Base-by-base conservation (phyloP, 2,888 invertebrate genomes). In the Drosophila percnosoma region DNA sequence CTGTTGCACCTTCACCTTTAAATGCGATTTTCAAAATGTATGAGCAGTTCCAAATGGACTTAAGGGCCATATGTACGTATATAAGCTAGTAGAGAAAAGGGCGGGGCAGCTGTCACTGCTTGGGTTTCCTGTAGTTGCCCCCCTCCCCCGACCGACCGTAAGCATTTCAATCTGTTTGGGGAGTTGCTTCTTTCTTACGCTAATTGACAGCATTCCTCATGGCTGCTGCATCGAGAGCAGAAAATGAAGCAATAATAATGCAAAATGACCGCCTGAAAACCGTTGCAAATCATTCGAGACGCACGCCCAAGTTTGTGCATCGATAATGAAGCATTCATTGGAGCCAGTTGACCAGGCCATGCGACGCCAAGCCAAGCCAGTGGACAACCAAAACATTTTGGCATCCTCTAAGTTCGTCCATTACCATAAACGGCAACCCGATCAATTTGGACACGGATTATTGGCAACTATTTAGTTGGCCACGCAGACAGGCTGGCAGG, bases 341-440 rank as follows among this genome's bases (percentile, higher is more conserved):
- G 38, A 11, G 53, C 54, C 34, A 57, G 38, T 54, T 53, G 52
- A 60, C 48, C 62, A 61, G 36, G 33, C 54, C 15, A 8, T 7
- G 45, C 45, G 6, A 42, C 13, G 42, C 42, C 34, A 54, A 36
- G 13, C 45, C 54, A 36, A 38, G 58, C 60, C 60, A 57, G 33
- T 73, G 68, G 42, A 74, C 66, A 77, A 38, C 64, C 78, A 54
- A 74, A 71, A 69, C 73, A 81, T 78, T 88, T 90, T 82, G 90
- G 87, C 83, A 82, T 90, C 84, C 83, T 83, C 83, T 83, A 91
- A 91, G 90, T 91, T 91, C 85, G 88, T 83, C 78, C 80, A 88
- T 91, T 89, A 83, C 91, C 91, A 89, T 91, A 91, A 90, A 91
- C 79, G 91, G 91, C 82, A 82, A 89, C 78, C 76, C 75, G 84